These are phyloP conservation scores for Melolontha melolontha DNA, from an alignment of 2,888 invertebrate genomes.

Conservation along the genomic window DNA sequence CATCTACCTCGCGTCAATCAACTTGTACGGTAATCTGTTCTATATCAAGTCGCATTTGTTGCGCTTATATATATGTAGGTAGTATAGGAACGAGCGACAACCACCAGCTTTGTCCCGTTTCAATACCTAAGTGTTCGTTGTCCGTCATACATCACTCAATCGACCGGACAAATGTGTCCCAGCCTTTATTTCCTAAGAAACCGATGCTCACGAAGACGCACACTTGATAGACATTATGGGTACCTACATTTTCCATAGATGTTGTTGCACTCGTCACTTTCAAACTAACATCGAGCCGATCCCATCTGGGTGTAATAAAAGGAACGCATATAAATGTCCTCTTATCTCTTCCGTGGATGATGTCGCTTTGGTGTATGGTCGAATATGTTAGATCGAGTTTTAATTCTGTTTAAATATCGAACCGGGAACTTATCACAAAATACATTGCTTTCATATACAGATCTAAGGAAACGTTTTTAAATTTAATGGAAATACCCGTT, in stretches of 20 bases:
- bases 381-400: no score
- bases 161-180: slow-evolving; percentile 47
- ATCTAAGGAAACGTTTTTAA: no score
- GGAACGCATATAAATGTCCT: slow-evolving; percentile 18
- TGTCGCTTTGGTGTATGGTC: no score
- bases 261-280: slow-evolving; percentile 6
- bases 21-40: slow-evolving; percentile 55
- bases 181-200: slow-evolving; percentile 5
- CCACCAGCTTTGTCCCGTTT: slow-evolving; percentile 41
- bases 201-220: no score
- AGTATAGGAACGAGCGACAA: slow-evolving; percentile 14
- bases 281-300: slow-evolving; percentile 36
- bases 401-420: no score
- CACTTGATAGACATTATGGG: not conserved
- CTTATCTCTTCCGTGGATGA: slow-evolving; percentile 2
- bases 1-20: slow-evolving; percentile 55
- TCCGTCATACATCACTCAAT: slow-evolving; percentile 49
- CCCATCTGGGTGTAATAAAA: slow-evolving; percentile 9
- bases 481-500: no score
- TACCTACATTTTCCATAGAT: slow-evolving; percentile 9
- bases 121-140: slow-evolving; percentile 48
- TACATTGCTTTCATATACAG: no score
- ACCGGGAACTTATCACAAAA: no score
- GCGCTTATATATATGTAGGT: slow-evolving; percentile 18
- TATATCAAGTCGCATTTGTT: slow-evolving; percentile 50